phyloP scores from a whole-genome alignment of 1,140 invertebrate species.

The Drosophila kohkoa region DNA sequence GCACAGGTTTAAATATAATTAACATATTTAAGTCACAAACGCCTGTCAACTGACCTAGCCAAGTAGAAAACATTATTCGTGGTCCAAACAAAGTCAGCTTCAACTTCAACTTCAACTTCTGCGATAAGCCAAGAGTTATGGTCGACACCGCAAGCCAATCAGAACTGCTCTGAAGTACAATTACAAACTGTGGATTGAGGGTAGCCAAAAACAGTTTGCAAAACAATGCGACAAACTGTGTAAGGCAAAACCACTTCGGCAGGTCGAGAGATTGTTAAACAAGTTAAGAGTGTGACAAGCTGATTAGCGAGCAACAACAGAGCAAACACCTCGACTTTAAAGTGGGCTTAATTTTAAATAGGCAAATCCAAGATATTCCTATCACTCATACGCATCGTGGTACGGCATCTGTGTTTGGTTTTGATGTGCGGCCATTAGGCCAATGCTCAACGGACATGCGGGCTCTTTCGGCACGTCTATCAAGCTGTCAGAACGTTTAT shows the following conservation, averaged over 20 bases:
- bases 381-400: conserved; percentile 43
- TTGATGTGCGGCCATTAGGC: conserved; percentile 29
- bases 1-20: conserved; percentile 30
- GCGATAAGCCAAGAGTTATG: conserved; percentile 7
- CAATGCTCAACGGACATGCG: conserved; percentile 36
- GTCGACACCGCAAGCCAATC: conserved; percentile 49
- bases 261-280: not conserved
- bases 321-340: conserved; percentile 13
- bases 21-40: conserved; percentile 25
- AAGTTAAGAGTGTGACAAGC: not conserved
- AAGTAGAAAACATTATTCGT: conserved; percentile 53
- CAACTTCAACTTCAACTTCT: not conserved
- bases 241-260: not conserved
- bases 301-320: not conserved
- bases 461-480: conserved; percentile 47
- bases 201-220: conserved; percentile 10
- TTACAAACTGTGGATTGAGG: conserved; percentile 7
- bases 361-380: not conserved
- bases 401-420: not conserved
- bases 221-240: conserved; percentile 8
- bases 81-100: conserved; percentile 37
- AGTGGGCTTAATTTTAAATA: not conserved
- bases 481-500: conserved; percentile 63
- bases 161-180: conserved; percentile 54
- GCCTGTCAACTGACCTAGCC: conserved; percentile 13